A percentile compares a stretch with the other conserved stretches of the same genome.
Conservation (phyloP, 2,797 vertebrate genomes). For the Taenioides sp. region DNA sequence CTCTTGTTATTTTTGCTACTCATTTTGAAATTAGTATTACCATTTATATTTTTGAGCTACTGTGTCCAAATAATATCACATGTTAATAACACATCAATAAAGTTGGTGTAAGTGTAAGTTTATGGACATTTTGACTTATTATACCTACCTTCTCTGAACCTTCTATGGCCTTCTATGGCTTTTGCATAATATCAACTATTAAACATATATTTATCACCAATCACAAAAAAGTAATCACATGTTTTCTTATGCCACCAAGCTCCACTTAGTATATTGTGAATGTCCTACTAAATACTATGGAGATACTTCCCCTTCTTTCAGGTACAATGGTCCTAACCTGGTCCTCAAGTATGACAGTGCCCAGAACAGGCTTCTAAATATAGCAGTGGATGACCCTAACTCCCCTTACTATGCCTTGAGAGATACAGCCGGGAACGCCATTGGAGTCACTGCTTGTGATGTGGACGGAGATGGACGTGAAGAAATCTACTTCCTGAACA, state of each 20-base stretch:
- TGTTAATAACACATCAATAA: no score
- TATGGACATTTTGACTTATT: no score
- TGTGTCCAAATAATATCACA: no score
- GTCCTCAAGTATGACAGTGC: constrained; percentile 87
- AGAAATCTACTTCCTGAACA: constrained; percentile 98
- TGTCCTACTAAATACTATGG: background rate
- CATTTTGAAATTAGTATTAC: no score
- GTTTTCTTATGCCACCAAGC: background rate
- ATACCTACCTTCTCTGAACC: background rate
- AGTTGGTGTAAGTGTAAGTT: no score
- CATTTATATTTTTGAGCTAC: no score
- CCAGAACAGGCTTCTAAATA: constrained; percentile 81
- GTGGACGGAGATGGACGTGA: constrained; percentile 92
- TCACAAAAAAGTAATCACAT: background rate
- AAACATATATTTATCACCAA: background rate
- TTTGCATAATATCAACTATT: background rate
- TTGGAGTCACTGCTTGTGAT: constrained; percentile 92
- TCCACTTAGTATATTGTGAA: background rate
- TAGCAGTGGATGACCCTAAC: constrained; percentile 82
- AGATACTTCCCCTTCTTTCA: constrained; percentile 46
- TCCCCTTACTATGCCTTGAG: constrained; percentile 89
- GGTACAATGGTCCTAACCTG: constrained; percentile 92
- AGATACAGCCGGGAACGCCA: constrained; percentile 88
- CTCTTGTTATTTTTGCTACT: no score
- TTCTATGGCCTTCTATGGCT: background rate